These are phyloP conservation scores for Pseudochirops corinnae DNA, from an alignment of 2,797 vertebrate species.

Conservation along the genomic window DNA sequence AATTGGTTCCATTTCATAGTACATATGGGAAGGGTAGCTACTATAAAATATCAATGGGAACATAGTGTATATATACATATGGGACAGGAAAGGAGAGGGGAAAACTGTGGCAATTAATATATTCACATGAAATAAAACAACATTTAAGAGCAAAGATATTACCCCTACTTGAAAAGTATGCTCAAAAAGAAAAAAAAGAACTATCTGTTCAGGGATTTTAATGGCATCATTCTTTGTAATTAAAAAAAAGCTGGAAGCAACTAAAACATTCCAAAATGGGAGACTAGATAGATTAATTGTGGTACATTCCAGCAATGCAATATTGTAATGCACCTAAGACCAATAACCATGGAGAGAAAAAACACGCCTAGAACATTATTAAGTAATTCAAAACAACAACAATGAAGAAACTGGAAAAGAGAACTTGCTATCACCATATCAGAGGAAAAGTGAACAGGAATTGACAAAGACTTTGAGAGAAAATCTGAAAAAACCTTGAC, in stretches of 20 bases:
- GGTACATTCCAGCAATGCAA: neutral
- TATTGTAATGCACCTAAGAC: neutral
- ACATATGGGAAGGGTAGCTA: neutral
- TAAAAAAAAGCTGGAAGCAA: neutral
- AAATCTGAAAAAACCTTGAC: neutral
- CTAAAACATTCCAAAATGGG: neutral
- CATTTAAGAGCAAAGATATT: neutral
- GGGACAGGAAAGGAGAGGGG: neutral
- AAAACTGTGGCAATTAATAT: neutral
- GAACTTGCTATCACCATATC: neutral
- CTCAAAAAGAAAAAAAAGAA: neutral
- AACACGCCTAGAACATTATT: neutral
- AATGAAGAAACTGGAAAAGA: neutral
- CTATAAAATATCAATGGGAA: neutral
- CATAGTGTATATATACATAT: neutral
- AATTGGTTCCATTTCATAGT: constrained; percentile 30
- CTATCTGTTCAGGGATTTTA: neutral
- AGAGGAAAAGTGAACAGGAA: neutral
- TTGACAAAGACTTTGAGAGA: neutral
- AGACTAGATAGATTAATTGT: neutral
- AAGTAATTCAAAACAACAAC: neutral
- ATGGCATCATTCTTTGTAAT: neutral
- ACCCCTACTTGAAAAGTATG: neutral
- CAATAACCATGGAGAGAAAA: neutral
- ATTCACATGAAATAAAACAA: neutral